These are phyloP conservation scores for Drosophila gunungcola DNA, from an alignment of 1,140 invertebrate species.

Conservation along the genomic window DNA sequence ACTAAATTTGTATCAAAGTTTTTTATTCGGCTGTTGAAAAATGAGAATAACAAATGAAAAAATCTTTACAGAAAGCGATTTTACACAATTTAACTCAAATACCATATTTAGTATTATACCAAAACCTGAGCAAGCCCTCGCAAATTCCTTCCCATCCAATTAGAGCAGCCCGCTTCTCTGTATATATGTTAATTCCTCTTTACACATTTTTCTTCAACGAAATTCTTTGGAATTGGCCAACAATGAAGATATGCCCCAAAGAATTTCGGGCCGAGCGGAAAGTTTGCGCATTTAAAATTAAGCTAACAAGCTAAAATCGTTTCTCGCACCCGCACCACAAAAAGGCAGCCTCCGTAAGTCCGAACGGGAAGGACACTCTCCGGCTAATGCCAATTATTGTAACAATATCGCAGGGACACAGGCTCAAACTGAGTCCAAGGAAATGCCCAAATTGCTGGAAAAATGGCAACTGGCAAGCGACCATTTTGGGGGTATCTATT, in stretches of 20 bases:
- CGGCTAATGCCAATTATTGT: constrained; percentile 68
- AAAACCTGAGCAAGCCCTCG: background rate
- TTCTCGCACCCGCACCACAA: constrained; percentile 12
- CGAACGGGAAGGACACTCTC: constrained; percentile 17
- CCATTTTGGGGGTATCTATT: constrained; percentile 31
- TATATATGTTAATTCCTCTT: constrained; percentile 35
- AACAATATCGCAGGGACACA: constrained; percentile 32
- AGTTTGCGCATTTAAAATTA: constrained; percentile 53
- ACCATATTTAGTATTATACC: no score
- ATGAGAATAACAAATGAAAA: no score
- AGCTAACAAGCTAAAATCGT: constrained; percentile 65
- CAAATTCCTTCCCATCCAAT: constrained; percentile 30
- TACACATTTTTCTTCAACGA: constrained; percentile 26
- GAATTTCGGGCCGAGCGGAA: constrained; percentile 39
- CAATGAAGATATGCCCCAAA: constrained; percentile 44
- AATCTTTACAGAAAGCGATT: no score
- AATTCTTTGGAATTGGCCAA: constrained; percentile 27
- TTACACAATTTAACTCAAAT: no score
- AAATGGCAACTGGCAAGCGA: constrained; percentile 37
- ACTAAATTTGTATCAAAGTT: no score
- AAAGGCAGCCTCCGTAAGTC: background rate
- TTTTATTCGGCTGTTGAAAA: no score
- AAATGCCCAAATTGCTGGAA: constrained; percentile 48
- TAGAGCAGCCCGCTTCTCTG: constrained; percentile 1
- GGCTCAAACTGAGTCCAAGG: constrained; percentile 18